These are phyloP conservation scores for Cosmia pyralina DNA, from an alignment of 2,888 invertebrate genomes.

Conservation along the genomic window DNA sequence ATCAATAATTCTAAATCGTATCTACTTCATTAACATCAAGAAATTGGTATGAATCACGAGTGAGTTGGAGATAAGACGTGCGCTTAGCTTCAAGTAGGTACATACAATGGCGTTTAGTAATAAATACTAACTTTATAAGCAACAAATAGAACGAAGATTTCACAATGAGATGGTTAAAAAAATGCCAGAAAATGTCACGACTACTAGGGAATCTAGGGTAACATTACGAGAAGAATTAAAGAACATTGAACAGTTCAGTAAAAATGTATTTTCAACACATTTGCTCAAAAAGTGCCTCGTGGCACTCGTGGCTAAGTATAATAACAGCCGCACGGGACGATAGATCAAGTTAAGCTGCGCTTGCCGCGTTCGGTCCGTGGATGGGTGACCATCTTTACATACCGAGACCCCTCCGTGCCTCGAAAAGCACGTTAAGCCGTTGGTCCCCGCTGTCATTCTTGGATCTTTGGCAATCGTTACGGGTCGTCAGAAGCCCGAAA, in stretches of 20 bases:
- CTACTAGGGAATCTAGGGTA: neutral
- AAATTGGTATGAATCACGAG: neutral
- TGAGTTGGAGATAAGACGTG: slow-evolving; percentile 3
- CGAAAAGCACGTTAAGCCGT: too few species aligned
- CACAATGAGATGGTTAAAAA: neutral
- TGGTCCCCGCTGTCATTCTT: too few species aligned
- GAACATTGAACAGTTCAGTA: too few species aligned
- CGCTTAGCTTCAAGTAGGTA: neutral
- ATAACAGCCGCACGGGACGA: too few species aligned
- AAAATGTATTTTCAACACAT: slow-evolving; percentile 2
- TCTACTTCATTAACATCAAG: slow-evolving; percentile 5
- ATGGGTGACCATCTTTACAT: too few species aligned
- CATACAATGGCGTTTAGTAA: neutral
- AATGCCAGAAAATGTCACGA: neutral
- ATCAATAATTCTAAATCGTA: neutral
- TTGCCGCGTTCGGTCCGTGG: too few species aligned
- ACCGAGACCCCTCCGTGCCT: too few species aligned
- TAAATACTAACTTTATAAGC: neutral
- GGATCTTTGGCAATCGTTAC: too few species aligned
- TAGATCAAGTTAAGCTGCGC: too few species aligned
- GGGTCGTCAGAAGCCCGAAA: too few species aligned
- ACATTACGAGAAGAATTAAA: neutral
- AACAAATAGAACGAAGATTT: neutral
- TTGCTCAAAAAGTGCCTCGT: neutral
- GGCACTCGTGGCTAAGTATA: too few species aligned